Conservation (phyloP, 2,797 vertebrate species). For the Cirrhinus mrigala region DNA sequence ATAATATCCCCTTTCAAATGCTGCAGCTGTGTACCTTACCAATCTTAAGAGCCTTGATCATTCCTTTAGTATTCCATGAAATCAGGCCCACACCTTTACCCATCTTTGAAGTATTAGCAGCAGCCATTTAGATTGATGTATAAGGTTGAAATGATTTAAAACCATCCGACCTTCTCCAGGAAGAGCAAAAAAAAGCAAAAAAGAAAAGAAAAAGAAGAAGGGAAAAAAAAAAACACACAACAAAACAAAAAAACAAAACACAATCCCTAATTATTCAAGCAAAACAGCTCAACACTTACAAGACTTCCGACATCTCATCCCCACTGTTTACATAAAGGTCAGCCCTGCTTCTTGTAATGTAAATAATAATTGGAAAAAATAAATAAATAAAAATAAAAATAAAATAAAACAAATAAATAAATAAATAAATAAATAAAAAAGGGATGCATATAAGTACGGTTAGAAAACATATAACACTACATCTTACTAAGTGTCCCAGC, state of each 20-base stretch:
- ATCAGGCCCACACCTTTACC: background rate
- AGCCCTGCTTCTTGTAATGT: too few relatives aligned
- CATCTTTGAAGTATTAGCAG: background rate
- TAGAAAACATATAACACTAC: too few relatives aligned
- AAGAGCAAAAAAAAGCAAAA: too few relatives aligned
- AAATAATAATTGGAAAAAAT: too few relatives aligned
- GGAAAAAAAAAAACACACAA: background rate
- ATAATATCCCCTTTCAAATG: background rate
- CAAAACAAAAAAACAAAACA: too few relatives aligned
- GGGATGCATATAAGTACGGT: too few relatives aligned
- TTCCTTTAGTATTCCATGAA: background rate
- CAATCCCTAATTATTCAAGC: background rate
- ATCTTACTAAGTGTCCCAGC: too few relatives aligned
- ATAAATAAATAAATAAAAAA: too few relatives aligned
- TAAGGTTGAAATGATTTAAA: background rate
- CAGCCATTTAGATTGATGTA: background rate
- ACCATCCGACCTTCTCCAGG: background rate
- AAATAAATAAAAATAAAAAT: too few relatives aligned
- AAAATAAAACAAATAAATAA: too few relatives aligned
- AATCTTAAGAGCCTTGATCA: background rate
- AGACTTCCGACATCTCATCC: too few relatives aligned
- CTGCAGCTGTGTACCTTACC: background rate
- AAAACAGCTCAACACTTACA: background rate
- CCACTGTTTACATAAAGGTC: too few relatives aligned
- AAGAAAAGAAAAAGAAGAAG: background rate